Evolutionary conservation across 2,113 vertebrate species (phyloP).

Genomic region (Talpa occidentalis): DNA sequence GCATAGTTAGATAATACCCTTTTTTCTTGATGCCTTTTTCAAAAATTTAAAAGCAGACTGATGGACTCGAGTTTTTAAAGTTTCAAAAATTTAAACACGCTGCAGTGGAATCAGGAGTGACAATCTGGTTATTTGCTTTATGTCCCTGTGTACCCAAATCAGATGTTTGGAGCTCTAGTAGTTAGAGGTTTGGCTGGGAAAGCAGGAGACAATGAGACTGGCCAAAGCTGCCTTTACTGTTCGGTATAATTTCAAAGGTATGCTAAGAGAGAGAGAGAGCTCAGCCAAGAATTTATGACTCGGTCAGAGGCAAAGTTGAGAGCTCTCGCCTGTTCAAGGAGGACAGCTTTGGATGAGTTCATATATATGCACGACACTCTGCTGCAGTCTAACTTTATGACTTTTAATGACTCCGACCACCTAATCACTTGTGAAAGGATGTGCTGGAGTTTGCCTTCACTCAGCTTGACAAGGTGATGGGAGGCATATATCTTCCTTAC

Average conservation of each 20-base stretch:
- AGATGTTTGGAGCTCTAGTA: slow-evolving; percentile 57
- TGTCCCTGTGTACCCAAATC: slow-evolving; percentile 56
- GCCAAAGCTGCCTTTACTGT: slow-evolving; percentile 67
- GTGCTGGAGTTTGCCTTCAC: slow-evolving; percentile 82
- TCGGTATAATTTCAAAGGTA: slow-evolving; percentile 75
- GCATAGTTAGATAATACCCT: background rate
- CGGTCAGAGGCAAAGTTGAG: slow-evolving; percentile 68
- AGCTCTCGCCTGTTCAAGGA: slow-evolving; percentile 74
- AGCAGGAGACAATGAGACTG: slow-evolving; percentile 74
- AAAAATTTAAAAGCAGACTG: slow-evolving; percentile 30
- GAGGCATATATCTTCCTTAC: slow-evolving; percentile 82
- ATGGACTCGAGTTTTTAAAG: slow-evolving; percentile 52
- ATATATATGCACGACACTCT: slow-evolving; percentile 75
- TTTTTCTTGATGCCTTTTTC: background rate
- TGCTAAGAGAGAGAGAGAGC: slow-evolving; percentile 61
- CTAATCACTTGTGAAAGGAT: slow-evolving; percentile 81
- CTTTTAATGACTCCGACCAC: slow-evolving; percentile 85
- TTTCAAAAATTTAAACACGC: slow-evolving; percentile 51
- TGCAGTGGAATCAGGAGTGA: background rate
- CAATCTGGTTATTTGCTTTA: slow-evolving; percentile 59
- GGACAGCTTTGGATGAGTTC: slow-evolving; percentile 72
- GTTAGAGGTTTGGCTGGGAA: slow-evolving; percentile 65
- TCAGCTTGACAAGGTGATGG: slow-evolving; percentile 84
- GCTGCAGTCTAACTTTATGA: slow-evolving; percentile 78
- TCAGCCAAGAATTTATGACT: slow-evolving; percentile 67